Evolutionary conservation across 2,113 vertebrate genomes (phyloP).

Genomic region (Peromyscus maniculatus): DNA sequence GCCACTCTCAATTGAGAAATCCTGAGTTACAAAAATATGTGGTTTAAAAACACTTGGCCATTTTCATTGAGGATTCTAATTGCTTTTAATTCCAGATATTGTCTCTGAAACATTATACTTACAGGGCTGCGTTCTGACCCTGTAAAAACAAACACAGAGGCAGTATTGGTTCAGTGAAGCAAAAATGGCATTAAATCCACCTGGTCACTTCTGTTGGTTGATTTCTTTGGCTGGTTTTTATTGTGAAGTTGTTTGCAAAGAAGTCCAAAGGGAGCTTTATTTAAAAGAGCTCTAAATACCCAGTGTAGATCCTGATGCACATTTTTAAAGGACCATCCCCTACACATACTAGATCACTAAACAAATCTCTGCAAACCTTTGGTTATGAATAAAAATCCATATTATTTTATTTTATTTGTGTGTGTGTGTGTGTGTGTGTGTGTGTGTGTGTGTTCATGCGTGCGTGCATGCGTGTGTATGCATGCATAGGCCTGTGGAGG

Average conservation of each 20-base stretch:
- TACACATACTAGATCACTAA: not conserved
- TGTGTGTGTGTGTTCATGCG: too few relatives aligned
- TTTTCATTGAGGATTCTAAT: constrained; percentile 45
- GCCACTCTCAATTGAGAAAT: constrained; percentile 45
- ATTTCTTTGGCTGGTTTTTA: not conserved
- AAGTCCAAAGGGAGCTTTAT: not conserved
- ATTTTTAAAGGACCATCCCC: not conserved
- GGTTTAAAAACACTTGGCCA: not conserved
- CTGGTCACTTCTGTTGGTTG: not conserved
- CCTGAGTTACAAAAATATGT: not conserved
- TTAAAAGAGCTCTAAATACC: constrained; percentile 19
- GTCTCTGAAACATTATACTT: not conserved
- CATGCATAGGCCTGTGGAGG: not conserved
- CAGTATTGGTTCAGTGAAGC: not conserved
- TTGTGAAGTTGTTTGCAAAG: constrained; percentile 1
- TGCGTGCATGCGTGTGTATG: too few relatives aligned
- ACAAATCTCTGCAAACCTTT: not conserved
- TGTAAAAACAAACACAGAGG: not conserved
- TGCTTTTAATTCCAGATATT: constrained; percentile 25
- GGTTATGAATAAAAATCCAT: not conserved
- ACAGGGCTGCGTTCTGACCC: not conserved
- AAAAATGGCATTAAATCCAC: not conserved
- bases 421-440: too few relatives aligned
- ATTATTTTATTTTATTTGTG: too few relatives aligned
- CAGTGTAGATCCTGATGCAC: not conserved